These are phyloP conservation scores for Drosophila murphyi DNA, from an alignment of 1,140 invertebrate genomes.

Conservation along the genomic window DNA sequence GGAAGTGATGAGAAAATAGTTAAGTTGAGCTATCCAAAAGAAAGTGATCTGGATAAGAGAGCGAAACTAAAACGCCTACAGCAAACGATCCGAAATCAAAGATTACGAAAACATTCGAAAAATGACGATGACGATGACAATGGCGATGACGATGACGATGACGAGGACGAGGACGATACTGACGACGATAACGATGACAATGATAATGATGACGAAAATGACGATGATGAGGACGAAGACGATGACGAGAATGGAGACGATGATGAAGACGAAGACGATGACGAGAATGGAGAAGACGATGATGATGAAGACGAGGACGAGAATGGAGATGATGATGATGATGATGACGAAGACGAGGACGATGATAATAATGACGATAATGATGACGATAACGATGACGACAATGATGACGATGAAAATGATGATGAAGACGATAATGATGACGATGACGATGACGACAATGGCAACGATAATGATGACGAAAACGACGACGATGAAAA, in stretches of 20 bases:
- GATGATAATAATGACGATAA: slow-evolving; percentile 36
- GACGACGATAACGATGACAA: slow-evolving; percentile 38
- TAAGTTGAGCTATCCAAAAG: slow-evolving; percentile 84
- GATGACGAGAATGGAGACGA: slow-evolving; percentile 47
- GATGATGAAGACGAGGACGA: slow-evolving; percentile 33
- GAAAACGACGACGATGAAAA: slow-evolving; percentile 32
- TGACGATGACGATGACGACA: slow-evolving; percentile 59
- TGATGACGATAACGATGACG: slow-evolving; percentile 15
- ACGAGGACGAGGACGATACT: slow-evolving; percentile 67
- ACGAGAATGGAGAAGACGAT: slow-evolving; percentile 81
- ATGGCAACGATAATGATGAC: slow-evolving; percentile 45
- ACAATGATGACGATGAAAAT: slow-evolving; percentile 29
- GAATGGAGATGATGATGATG: slow-evolving; percentile 34
- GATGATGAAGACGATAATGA: slow-evolving; percentile 72
- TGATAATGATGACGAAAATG: slow-evolving; percentile 27
- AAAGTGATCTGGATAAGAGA: slow-evolving; percentile 73
- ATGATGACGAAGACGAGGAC: slow-evolving; percentile 34
- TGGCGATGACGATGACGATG: slow-evolving; percentile 72
- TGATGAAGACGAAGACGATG: slow-evolving; percentile 65
- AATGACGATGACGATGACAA: slow-evolving; percentile 31
- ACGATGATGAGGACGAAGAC: slow-evolving; percentile 10
- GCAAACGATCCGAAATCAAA: slow-evolving; percentile 78
- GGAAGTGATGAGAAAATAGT: slow-evolving; percentile 85
- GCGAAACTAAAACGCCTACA: slow-evolving; percentile 70
- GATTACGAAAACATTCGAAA: slow-evolving; percentile 65